phyloP scores from a whole-genome alignment of 2,888 invertebrate species.

The Timema podura region DNA sequence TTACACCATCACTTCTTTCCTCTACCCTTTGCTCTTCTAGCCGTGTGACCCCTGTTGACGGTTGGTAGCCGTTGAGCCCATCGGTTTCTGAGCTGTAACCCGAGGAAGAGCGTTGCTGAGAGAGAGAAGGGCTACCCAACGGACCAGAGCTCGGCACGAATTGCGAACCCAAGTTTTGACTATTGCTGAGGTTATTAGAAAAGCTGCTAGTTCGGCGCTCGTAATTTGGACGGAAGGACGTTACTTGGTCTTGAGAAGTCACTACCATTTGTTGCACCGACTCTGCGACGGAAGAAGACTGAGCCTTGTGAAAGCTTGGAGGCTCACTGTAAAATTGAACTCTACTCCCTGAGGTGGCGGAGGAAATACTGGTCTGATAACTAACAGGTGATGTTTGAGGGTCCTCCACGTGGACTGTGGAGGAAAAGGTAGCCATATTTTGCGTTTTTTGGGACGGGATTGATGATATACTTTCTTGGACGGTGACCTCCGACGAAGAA shows the following conservation, averaged over 20 bases:
- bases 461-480: background rate
- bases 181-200: too few relatives aligned
- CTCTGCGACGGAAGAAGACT: constrained; percentile 17
- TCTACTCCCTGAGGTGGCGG: constrained; percentile 33
- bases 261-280: constrained; percentile 14
- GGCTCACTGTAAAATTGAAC: constrained; percentile 33
- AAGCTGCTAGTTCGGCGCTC: constrained; percentile 36
- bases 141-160: too few relatives aligned
- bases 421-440: background rate
- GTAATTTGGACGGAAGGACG: constrained; percentile 33
- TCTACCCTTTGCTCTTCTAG: too few relatives aligned
- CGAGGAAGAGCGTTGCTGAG: too few relatives aligned
- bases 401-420: background rate
- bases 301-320: constrained; percentile 27
- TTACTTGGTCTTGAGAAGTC: background rate
- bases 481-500: constrained; percentile 19
- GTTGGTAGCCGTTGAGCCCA: background rate
- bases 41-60: background rate
- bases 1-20: background rate
- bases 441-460: constrained; percentile 13
- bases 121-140: background rate
- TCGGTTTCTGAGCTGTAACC: background rate
- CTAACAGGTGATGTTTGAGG: constrained; percentile 28
- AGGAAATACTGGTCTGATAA: constrained; percentile 33
- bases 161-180: background rate